Percentiles rank a stretch among this genome's conserved stretches.
These are phyloP conservation scores for Serranus cabrilla DNA, from an alignment of 2,797 vertebrate species.

Conservation along the genomic window DNA sequence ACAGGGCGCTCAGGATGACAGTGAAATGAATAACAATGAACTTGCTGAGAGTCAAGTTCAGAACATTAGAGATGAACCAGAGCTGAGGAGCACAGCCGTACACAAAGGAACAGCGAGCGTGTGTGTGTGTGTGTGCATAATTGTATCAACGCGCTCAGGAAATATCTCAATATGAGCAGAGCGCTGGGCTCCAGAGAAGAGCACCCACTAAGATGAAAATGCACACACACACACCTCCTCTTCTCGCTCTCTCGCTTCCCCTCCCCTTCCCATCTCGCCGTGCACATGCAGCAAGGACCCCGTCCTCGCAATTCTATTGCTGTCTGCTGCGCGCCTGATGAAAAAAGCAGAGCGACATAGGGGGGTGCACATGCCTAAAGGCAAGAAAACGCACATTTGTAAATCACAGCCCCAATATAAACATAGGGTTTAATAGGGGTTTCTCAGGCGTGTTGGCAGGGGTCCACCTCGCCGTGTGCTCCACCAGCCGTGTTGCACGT, in stretches of 20 bases:
- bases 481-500: conserved; percentile 18
- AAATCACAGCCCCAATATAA: conserved; percentile 71
- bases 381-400: conserved; percentile 70
- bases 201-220: conserved; percentile 74
- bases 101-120: conserved; percentile 37
- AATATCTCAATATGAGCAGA: conserved; percentile 74
- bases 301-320: conserved; percentile 67
- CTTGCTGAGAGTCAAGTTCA: conserved; percentile 70
- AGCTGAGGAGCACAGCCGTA: conserved; percentile 44
- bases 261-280: conserved; percentile 56
- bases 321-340: conserved; percentile 83
- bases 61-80: conserved; percentile 65
- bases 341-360: conserved; percentile 71
- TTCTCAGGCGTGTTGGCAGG: conserved; percentile 60
- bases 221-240: conserved; percentile 55
- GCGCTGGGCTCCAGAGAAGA: conserved; percentile 53
- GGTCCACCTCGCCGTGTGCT: conserved; percentile 49
- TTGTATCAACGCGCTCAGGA: conserved; percentile 53
- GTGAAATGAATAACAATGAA: conserved; percentile 82
- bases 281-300: conserved; percentile 81
- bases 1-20: conserved; percentile 66
- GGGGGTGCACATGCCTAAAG: conserved; percentile 56
- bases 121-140: conserved; percentile 39
- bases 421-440: conserved; percentile 69
- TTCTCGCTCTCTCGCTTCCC: conserved; percentile 51